Evolutionary conservation across 2,888 invertebrate genomes (phyloP), one percentile per base, ranked within the genome.

Genomic region (Marronus borbonicus): DNA sequence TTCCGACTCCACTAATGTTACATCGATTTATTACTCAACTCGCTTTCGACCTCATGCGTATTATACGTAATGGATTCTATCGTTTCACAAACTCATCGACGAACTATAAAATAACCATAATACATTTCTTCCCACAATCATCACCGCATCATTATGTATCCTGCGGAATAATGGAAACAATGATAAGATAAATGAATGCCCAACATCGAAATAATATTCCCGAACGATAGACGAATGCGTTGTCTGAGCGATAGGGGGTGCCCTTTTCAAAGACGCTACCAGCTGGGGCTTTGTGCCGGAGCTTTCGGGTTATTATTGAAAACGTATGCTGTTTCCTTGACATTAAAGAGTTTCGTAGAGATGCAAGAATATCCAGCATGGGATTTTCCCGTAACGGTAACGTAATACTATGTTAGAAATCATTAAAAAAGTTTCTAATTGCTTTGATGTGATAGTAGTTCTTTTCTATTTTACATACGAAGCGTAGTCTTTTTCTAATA

Each of bases 101-200:
- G 8, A 8, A 12, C 44, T 8, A 44, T 12, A 12, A 44, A 44
- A 44, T 20, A 55, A 55, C 55, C 55, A 55, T 55, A 55, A 55
- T 55, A 17, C n/a, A 55, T n/a, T 20, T 55, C 55, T 55, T 55
- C 14, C 14, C 55, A 55, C n/a, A 10, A 55, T 55, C 55, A 20
- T 7, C 17, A 8, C 17, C 55, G 55, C 20, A 20, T 55, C 55
- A n/a, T 55, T 55, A 8, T 36, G 17, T 65, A 17, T 39, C 44
- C 65, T 44, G 8, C 1, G 65, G 39, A 65, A 65, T 65, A 65
- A 65, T 65, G 39, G 36, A 65, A 65, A 65, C n/a, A 65, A 65
- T 65, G 65, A 65, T 65, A 65, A 65, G 65, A 65, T 65, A 39
- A 65, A 65, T 65, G 65, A 36, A 65, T 36, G 7, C 36, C 36